Evolutionary conservation across 2,888 invertebrate species (phyloP), one percentile per base, ranked within the genome.

Genomic region (Eristalis tenax): DNA sequence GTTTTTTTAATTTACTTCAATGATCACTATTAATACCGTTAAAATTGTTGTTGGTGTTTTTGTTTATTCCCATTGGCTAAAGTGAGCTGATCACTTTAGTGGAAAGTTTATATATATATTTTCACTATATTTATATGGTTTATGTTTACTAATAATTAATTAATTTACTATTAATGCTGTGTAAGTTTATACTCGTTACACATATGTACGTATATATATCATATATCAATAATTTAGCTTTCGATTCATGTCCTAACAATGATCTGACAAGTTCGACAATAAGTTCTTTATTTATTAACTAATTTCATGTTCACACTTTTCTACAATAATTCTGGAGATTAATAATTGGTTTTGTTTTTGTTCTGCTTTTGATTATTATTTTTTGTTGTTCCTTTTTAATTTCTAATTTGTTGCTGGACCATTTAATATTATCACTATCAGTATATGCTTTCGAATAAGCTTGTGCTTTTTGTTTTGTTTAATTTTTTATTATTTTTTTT

Each of bases 361-460:
- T 15, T 50, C 43, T 68, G 65, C 66, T 64, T 32, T 69, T 71
- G 18, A 18, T 23, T 59, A 22, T 59, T 26, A 26, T 23, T 57
- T 8, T 22, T 23, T 18, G 15, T 23, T 11, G 1, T 18, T 63
- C 73, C 32, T 43, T 50, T 65, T 40, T 43, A 71, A 68, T 43
- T 73, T 56, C 73, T 81, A 85, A 74, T 78, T 86, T 82, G 82
- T 74, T 78, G 74, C 82, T 82, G 85, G 85, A 86, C 77, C 82
- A 81, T 77, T 77, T 74, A 61, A 23, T 66, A 23, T 70, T 84
- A 85, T 81, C 80, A 85, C 81, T 81, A 65, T 70, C 59, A 69
- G 57, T 84, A 57, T 76, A 50, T 43, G 56, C 15, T 61, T 84
- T 61, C 66, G n/a, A 66, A 65, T 74, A 69, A 75, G 64, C 69